Conservation (phyloP, 2,113 vertebrate genomes). For the Galeopterus variegatus region DNA sequence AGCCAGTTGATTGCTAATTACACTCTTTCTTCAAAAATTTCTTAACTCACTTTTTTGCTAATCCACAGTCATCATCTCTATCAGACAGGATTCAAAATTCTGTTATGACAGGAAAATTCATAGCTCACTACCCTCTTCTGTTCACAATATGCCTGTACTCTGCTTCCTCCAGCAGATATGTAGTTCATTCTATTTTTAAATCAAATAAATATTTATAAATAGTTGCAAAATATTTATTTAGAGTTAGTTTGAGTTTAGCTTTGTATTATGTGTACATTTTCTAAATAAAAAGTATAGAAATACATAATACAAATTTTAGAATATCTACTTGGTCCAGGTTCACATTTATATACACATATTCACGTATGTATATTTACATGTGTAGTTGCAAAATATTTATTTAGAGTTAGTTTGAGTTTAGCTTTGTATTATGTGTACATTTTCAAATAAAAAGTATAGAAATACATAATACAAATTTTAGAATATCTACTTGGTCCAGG, state of each 20-base stretch:
- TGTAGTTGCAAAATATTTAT: neutral
- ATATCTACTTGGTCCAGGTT: neutral
- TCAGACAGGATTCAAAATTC: neutral
- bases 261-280: neutral
- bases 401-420: neutral
- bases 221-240: neutral
- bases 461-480: neutral
- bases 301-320: neutral
- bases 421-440: neutral
- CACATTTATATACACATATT: neutral
- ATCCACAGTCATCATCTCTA: neutral
- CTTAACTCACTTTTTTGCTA: neutral
- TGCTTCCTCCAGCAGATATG: neutral
- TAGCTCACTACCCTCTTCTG: neutral
- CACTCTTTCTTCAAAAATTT: neutral
- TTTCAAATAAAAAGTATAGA: neutral
- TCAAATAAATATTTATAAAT: neutral
- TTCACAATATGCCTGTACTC: neutral
- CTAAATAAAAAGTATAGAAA: neutral
- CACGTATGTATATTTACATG: too few relatives aligned
- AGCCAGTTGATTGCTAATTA: neutral
- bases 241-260: neutral
- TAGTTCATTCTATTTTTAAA: neutral
- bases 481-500: neutral
- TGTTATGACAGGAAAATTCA: neutral